These are phyloP conservation scores for Julus scanicus DNA, from an alignment of 2,888 invertebrate genomes.

Conservation along the genomic window DNA sequence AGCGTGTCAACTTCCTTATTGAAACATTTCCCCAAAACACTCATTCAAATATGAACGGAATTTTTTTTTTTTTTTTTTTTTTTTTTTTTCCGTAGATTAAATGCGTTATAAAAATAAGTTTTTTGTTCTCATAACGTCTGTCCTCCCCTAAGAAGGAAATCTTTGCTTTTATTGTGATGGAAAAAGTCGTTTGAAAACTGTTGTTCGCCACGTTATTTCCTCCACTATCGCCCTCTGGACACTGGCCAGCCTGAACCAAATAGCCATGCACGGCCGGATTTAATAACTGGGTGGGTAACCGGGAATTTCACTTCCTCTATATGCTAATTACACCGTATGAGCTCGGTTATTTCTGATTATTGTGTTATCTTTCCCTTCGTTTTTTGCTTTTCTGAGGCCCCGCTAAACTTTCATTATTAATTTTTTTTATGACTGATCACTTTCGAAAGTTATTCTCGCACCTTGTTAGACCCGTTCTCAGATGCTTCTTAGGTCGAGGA, in stretches of 20 bases:
- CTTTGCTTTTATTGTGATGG: background rate
- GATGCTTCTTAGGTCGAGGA: background rate
- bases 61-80: too few relatives aligned
- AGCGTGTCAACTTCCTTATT: slow-evolving; percentile 29
- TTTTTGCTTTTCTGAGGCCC: background rate
- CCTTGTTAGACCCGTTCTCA: slow-evolving; percentile 10
- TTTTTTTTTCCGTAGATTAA: background rate
- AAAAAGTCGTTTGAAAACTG: background rate
- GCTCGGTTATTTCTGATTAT: background rate
- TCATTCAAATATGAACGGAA: background rate
- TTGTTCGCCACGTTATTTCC: background rate
- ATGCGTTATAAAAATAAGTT: background rate
- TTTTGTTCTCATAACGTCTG: background rate
- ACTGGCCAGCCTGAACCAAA: slow-evolving; percentile 18
- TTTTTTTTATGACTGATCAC: background rate
- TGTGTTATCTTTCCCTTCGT: background rate
- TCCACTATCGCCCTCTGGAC: slow-evolving; percentile 11
- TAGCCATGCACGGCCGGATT: background rate
- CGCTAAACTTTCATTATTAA: background rate
- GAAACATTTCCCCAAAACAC: background rate
- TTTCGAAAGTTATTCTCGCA: slow-evolving; percentile 6
- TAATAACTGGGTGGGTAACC: background rate
- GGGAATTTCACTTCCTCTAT: slow-evolving; percentile 13
- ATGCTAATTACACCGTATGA: background rate
- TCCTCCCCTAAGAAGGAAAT: slow-evolving; percentile 6